These are phyloP conservation scores for Origma solitaria DNA, from an alignment of 2,113 vertebrate species.

Conservation along the genomic window DNA sequence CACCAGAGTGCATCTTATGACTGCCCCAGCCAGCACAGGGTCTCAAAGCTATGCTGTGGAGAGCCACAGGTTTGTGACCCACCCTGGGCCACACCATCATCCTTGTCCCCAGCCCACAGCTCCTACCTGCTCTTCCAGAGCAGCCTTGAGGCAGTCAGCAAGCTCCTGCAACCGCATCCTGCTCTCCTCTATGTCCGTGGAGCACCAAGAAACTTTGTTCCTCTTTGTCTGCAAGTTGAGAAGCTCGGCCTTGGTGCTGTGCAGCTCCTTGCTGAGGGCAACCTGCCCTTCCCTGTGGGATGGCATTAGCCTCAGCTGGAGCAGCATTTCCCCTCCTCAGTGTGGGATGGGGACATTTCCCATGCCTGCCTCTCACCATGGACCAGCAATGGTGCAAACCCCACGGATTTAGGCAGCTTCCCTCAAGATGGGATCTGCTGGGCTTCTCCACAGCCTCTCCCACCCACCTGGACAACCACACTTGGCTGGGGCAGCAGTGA, in stretches of 20 bases:
- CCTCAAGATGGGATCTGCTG: background rate
- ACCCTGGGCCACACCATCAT: rapidly evolving
- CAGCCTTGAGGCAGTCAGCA: background rate
- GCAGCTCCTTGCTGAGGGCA: slow-evolving; percentile 10
- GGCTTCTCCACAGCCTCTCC: background rate
- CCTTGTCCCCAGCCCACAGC: background rate
- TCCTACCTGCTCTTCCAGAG: slow-evolving; percentile 43
- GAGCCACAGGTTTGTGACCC: rapidly evolving
- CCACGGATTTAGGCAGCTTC: background rate
- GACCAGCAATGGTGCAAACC: background rate
- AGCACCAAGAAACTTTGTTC: slow-evolving; percentile 41
- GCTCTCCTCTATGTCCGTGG: background rate
- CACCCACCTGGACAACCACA: background rate
- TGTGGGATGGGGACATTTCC: background rate
- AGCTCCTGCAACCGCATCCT: slow-evolving; percentile 27
- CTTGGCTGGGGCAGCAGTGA: background rate
- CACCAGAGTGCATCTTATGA: rapidly evolving
- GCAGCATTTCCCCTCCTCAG: rapidly evolving
- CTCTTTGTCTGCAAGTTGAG: slow-evolving; percentile 19
- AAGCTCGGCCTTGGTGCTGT: background rate
- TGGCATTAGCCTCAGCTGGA: background rate
- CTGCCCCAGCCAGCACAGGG: background rate
- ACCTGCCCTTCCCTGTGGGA: background rate
- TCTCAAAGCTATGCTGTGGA: rapidly evolving
- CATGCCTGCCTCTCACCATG: background rate